These are phyloP conservation scores for Philereme vetulata DNA, from an alignment of 2,888 invertebrate species.

Conservation along the genomic window DNA sequence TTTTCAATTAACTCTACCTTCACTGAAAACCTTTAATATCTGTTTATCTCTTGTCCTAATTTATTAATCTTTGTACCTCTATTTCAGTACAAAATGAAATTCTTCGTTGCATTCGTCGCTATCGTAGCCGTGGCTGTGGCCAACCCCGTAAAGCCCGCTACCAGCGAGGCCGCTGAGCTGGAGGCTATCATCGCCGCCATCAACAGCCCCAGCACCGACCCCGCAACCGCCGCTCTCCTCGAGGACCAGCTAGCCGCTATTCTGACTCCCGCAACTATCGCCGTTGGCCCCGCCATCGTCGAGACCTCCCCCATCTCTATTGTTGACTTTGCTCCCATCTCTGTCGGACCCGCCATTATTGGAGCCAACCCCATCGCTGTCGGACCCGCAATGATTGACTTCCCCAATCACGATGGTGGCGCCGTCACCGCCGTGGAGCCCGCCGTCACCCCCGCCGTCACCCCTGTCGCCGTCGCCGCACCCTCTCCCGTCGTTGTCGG, in stretches of 20 bases:
- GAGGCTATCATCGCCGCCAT: constrained; percentile 58
- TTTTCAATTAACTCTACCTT: not conserved
- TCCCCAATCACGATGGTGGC: constrained; percentile 33
- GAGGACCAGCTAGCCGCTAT: constrained; percentile 50
- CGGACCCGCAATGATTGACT: constrained; percentile 12
- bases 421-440: constrained; percentile 18
- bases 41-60: not conserved
- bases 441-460: not conserved
- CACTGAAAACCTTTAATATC: not conserved
- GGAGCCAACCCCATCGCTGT: constrained; percentile 35
- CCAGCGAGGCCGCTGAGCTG: constrained; percentile 38
- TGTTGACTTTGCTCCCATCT: constrained; percentile 22
- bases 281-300: constrained; percentile 20
- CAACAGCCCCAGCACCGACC: constrained; percentile 60
- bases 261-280: constrained; percentile 39
- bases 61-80: not conserved
- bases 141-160: constrained; percentile 43
- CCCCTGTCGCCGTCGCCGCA: not conserved
- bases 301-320: constrained; percentile 17
- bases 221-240: constrained; percentile 55
- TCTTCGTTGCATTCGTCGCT: constrained; percentile 57
- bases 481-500: constrained; percentile 16
- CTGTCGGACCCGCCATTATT: constrained; percentile 37
- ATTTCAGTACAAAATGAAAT: constrained; percentile 62
- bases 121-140: constrained; percentile 56